Evolutionary conservation across 2,113 vertebrate genomes (phyloP).

Genomic region (Microtus oregoni): DNA sequence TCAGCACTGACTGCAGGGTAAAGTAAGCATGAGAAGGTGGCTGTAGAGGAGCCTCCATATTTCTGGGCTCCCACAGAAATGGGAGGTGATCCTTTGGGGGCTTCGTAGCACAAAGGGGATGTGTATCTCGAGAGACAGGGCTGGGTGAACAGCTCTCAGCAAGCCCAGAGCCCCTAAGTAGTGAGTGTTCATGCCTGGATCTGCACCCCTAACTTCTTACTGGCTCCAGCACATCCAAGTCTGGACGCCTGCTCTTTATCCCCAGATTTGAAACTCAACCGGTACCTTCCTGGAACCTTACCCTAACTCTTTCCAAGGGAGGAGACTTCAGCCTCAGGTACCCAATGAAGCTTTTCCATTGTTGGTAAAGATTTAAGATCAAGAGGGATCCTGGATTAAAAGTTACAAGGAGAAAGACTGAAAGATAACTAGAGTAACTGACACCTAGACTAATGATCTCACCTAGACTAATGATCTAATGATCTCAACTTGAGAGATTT

Average conservation of each 20-base stretch:
- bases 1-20: slow-evolving; percentile 92
- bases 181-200: too few species aligned
- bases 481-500: neutral
- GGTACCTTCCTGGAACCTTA: neutral
- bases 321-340: neutral
- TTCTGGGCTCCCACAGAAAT: neutral
- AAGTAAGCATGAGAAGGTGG: neutral
- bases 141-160: neutral
- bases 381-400: neutral
- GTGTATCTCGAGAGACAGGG: neutral
- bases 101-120: neutral
- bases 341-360: neutral
- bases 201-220: neutral
- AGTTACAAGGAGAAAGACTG: neutral
- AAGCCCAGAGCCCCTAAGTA: neutral
- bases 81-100: neutral
- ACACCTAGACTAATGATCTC: neutral
- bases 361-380: neutral
- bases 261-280: neutral
- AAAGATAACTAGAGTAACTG: neutral
- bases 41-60: neutral
- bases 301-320: neutral
- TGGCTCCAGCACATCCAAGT: neutral
- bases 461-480: neutral
- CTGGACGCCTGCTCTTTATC: neutral